Percentiles rank a stretch among this genome's conserved stretches.
These are phyloP conservation scores for Sphinx pinastri DNA, from an alignment of 2,888 invertebrate species.

Conservation along the genomic window DNA sequence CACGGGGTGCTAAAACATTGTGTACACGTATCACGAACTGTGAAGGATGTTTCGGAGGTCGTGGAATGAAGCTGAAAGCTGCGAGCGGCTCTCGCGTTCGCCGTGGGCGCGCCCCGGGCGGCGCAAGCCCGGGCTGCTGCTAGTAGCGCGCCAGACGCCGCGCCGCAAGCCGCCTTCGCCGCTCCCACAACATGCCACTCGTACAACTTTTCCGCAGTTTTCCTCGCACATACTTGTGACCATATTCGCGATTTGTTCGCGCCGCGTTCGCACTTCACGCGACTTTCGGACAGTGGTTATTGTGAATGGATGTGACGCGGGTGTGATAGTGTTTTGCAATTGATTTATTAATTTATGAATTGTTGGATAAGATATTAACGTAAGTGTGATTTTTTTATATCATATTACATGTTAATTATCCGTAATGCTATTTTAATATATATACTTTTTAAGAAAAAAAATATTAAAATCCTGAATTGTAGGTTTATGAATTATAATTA, in stretches of 20 bases:
- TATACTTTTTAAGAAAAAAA: not conserved
- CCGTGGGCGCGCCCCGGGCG: conserved; percentile 40
- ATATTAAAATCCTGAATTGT: too few relatives aligned
- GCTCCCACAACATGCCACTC: conserved; percentile 34
- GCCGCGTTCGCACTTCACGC: conserved; percentile 32
- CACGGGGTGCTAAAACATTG: conserved; percentile 25
- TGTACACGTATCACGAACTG: conserved; percentile 29
- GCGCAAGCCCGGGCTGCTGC: conserved; percentile 49
- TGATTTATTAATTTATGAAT: conserved; percentile 17
- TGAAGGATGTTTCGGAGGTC: conserved; percentile 30
- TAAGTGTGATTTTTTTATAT: conserved; percentile 17
- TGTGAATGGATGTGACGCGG: conserved; percentile 33
- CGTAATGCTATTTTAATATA: not conserved
- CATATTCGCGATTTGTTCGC: conserved; percentile 42
- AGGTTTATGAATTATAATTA: too few relatives aligned
- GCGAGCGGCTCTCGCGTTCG: conserved; percentile 33
- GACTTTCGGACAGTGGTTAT: conserved; percentile 29
- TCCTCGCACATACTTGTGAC: conserved; percentile 48
- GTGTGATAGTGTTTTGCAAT: conserved; percentile 27
- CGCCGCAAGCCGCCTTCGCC: conserved; percentile 53
- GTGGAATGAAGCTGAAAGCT: conserved; percentile 36
- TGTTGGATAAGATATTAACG: conserved; percentile 17
- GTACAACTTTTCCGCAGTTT: conserved; percentile 60
- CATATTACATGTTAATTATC: not conserved
- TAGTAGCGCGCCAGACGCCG: conserved; percentile 62